Evolutionary conservation across 2,888 invertebrate genomes (phyloP).

Genomic region (Pollenia labialis): DNA sequence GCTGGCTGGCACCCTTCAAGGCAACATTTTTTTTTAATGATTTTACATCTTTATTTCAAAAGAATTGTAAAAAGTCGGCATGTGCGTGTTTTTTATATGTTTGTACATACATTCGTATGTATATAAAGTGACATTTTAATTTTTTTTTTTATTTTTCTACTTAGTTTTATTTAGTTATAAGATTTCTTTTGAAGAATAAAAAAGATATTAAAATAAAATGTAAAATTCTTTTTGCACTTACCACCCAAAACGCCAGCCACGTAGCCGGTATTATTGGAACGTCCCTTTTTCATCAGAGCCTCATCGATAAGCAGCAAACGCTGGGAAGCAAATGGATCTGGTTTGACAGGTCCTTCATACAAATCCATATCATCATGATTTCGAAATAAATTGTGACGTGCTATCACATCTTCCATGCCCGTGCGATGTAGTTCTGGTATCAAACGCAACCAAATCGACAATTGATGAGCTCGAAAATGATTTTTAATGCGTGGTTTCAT

Average conservation of each 20-base stretch:
- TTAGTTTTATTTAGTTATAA: background rate
- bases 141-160: background rate
- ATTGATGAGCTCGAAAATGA: constrained; percentile 96
- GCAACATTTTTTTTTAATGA: background rate
- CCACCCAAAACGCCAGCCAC: constrained; percentile 81
- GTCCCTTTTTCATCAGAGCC: constrained; percentile 81
- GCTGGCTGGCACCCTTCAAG: constrained; percentile 31
- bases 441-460: constrained; percentile 97
- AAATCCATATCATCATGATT: constrained; percentile 94
- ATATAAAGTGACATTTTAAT: constrained; percentile 12
- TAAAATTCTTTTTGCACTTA: constrained; percentile 77
- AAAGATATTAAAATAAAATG: background rate
- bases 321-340: constrained; percentile 88
- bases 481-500: constrained; percentile 95
- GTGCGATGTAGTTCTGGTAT: constrained; percentile 95
- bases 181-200: background rate
- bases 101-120: too few species aligned
- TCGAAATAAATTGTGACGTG: constrained; percentile 94
- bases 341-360: constrained; percentile 94
- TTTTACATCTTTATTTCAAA: background rate
- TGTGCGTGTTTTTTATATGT: background rate
- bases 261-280: constrained; percentile 79
- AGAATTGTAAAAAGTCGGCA: background rate
- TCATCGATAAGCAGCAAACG: constrained; percentile 83
- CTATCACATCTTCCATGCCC: constrained; percentile 94